A percentile compares a stretch with the other conserved stretches of the same genome.
Conservation (phyloP, 1,140 invertebrate species). For the Bombus breviceps region DNA sequence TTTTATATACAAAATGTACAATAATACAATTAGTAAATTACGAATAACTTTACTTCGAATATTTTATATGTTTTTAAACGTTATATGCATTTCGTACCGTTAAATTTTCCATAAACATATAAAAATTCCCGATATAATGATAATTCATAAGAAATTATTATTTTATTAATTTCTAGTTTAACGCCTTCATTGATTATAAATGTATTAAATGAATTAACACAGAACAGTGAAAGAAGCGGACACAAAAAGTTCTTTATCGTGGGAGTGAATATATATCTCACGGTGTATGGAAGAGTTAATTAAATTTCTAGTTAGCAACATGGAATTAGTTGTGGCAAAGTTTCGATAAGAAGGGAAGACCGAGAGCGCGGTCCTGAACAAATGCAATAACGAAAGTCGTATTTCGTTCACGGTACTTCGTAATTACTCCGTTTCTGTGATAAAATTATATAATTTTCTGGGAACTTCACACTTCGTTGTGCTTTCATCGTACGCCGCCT, state of each 20-base stretch:
- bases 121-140: too few species aligned
- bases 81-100: too few species aligned
- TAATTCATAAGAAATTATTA: background rate
- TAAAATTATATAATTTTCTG: conserved; percentile 37
- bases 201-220: background rate
- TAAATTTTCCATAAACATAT: too few species aligned
- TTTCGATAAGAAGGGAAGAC: conserved; percentile 8
- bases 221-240: background rate
- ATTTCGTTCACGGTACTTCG: background rate
- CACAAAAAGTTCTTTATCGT: background rate
- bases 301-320: conserved; percentile 43
- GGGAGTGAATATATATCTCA: background rate
- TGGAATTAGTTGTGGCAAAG: conserved; percentile 27
- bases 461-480: conserved; percentile 19
- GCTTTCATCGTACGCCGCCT: background rate
- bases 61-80: too few species aligned
- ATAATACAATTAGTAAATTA: too few species aligned
- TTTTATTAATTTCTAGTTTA: background rate
- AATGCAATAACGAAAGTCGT: conserved; percentile 35
- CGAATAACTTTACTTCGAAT: too few species aligned
- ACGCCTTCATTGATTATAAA: background rate
- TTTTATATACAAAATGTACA: too few species aligned
- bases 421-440: conserved; percentile 20
- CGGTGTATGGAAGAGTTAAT: conserved; percentile 23
- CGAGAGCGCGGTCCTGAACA: background rate